Conservation (phyloP, 2,888 invertebrate genomes). For the Diloba caeruleocephala region DNA sequence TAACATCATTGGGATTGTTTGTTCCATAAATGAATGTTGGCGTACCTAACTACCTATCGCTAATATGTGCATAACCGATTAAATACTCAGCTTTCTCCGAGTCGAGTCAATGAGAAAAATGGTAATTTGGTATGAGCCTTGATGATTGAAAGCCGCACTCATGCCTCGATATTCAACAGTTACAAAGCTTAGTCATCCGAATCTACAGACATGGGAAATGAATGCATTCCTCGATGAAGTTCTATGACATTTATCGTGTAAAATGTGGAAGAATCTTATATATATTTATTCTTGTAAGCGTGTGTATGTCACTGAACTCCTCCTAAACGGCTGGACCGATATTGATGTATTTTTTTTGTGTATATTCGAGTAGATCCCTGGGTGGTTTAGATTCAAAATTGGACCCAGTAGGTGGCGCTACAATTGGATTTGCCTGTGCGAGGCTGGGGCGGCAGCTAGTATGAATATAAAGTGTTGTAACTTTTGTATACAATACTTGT, state of each 20-base stretch:
- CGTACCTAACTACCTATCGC: conserved; percentile 22
- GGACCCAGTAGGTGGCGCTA: too few species aligned
- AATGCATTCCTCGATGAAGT: conserved; percentile 50
- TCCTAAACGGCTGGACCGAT: too few species aligned
- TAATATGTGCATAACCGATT: conserved; percentile 41
- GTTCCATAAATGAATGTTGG: conserved; percentile 23
- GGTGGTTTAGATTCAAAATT: too few species aligned
- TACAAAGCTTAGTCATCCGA: conserved; percentile 67
- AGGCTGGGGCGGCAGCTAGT: too few species aligned
- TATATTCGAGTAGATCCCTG: too few species aligned
- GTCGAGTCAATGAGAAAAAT: conserved; percentile 21
- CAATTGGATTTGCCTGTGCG: too few species aligned
- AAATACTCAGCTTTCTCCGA: conserved; percentile 41
- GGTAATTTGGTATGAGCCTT: conserved; percentile 25
- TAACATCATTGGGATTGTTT: conserved; percentile 27
- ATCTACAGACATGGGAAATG: conserved; percentile 71
- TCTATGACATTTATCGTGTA: conserved; percentile 26
- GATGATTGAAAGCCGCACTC: conserved; percentile 50
- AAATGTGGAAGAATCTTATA: conserved; percentile 27
- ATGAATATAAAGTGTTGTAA: too few species aligned
- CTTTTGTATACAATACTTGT: too few species aligned
- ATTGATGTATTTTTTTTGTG: too few species aligned
- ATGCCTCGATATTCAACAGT: conserved; percentile 60
- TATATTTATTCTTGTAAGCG: conserved; percentile 1
- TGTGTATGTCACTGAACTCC: too few species aligned